Base-by-base conservation (phyloP, 1,140 invertebrate species). In the Campoletis sonorensis region DNA sequence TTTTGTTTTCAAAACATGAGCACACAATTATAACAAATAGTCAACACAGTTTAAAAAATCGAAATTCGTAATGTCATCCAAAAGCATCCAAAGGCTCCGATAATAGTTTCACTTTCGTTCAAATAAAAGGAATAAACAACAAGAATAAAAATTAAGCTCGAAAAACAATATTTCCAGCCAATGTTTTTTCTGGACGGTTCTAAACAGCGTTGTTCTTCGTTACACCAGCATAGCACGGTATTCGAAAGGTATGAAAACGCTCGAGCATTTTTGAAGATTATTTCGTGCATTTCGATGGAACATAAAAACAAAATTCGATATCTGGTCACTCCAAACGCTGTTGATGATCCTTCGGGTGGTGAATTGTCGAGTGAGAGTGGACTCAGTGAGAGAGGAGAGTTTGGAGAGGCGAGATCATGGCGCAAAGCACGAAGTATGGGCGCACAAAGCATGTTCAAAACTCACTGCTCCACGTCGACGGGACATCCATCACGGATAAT, bases 401-500 rank as follows among this genome's bases (percentile, higher is more conserved):
- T 70, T 27, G 5, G 27, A 70, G 26, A n/a, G 67, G 67, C 67
- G 67, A 70, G 21, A 33, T 15, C 27, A 40, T 21, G 0, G 71
- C 27, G 27, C 37, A 54, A 37, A 70, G 73, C 27, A 70, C 61
- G n/a, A 64, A 64, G 23, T 64, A 23, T 26, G 61, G n/a, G 4
- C 45, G 4, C 45, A 77, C 73, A 30, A 54, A 68, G 54, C 15
- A 85, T 54, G 54, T 77, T 61, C 54, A 26, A 77, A 15, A 27
- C 73, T 45, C 79, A 83, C 67, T 70, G 61, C 45, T 67, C 71
- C 84, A 77, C 85, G 84, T 85, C 82, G 80, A 85, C 84, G 79
- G 82, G 67, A 78, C 84, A 86, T 86, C 83, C 83, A 86, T 86
- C 85, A 86, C 61, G 75, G 84, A 82, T 85, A 85, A 85, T 85